Conservation (phyloP, 2,888 invertebrate genomes). For the Anticlea derivata region DNA sequence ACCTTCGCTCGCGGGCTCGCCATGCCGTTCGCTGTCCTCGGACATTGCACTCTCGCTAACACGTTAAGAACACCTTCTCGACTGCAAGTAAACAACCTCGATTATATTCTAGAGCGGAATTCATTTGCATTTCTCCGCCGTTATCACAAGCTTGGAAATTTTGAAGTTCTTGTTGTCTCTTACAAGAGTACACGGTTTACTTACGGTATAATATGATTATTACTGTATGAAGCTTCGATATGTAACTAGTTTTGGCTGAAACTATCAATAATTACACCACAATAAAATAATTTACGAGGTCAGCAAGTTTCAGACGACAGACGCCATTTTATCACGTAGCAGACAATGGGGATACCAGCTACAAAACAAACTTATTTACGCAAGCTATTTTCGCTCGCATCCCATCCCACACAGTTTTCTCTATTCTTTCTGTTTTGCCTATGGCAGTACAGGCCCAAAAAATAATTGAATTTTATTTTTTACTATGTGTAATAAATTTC, state of each 20-base stretch:
- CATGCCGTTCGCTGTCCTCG: conserved; percentile 78
- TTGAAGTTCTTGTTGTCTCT: conserved; percentile 9
- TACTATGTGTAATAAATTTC: too few relatives aligned
- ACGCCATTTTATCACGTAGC: conserved; percentile 75
- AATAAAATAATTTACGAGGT: conserved; percentile 53
- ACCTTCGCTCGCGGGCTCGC: conserved; percentile 72
- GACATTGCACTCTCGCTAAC: conserved; percentile 80
- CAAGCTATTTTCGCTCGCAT: too few relatives aligned
- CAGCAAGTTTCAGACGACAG: conserved; percentile 58
- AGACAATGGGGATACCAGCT: conserved; percentile 45
- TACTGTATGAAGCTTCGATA: conserved; percentile 20
- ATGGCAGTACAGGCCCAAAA: too few relatives aligned
- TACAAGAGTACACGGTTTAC: conserved; percentile 32
- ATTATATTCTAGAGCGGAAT: conserved; percentile 57
- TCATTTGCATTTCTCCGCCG: conserved; percentile 63
- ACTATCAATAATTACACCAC: conserved; percentile 44
- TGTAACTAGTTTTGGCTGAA: conserved; percentile 25
- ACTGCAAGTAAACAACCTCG: conserved; percentile 74
- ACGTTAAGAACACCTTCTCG: conserved; percentile 67
- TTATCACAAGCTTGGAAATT: conserved; percentile 63
- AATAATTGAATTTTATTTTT: too few relatives aligned
- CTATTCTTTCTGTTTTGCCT: too few relatives aligned
- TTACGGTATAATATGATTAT: conserved; percentile 35
- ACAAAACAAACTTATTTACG: too few relatives aligned
- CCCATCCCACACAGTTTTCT: too few relatives aligned